Evolutionary conservation across 1,140 invertebrate genomes (phyloP).

Genomic region (Copidosoma floridanum): DNA sequence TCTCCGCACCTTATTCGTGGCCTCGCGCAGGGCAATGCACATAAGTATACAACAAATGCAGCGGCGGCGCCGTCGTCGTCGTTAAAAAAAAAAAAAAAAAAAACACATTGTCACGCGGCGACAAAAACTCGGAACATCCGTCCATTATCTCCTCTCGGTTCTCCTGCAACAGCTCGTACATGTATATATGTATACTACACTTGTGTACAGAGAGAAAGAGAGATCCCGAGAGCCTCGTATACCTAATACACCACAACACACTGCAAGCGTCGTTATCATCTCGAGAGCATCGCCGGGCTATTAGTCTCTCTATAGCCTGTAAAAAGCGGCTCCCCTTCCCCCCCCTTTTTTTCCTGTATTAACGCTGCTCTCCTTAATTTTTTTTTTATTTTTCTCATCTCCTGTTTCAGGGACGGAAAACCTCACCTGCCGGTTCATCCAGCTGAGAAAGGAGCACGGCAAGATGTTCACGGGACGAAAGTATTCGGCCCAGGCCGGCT

Average conservation of each 20-base stretch:
- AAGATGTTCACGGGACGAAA: constrained; percentile 45
- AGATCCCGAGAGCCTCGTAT: neutral
- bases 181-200: too few species aligned
- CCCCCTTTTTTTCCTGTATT: neutral
- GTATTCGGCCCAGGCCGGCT: constrained; percentile 42
- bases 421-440: constrained; percentile 38
- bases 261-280: too few species aligned
- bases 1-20: too few species aligned
- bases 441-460: constrained; percentile 41
- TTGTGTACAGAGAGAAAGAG: too few species aligned
- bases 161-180: too few species aligned
- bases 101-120: neutral
- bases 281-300: neutral
- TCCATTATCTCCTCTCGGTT: constrained; percentile 7
- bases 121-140: neutral
- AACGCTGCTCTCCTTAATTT: neutral
- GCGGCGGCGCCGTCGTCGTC: too few species aligned
- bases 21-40: too few species aligned
- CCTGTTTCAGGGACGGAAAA: constrained; percentile 39
- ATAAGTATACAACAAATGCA: too few species aligned
- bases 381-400: neutral
- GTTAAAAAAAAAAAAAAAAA: too few species aligned
- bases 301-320: neutral
- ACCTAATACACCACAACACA: too few species aligned
- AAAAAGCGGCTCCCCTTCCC: neutral